These are phyloP conservation scores for Megaustenia siamemsis DNA, from an alignment of 2,888 invertebrate genomes.

Conservation along the genomic window DNA sequence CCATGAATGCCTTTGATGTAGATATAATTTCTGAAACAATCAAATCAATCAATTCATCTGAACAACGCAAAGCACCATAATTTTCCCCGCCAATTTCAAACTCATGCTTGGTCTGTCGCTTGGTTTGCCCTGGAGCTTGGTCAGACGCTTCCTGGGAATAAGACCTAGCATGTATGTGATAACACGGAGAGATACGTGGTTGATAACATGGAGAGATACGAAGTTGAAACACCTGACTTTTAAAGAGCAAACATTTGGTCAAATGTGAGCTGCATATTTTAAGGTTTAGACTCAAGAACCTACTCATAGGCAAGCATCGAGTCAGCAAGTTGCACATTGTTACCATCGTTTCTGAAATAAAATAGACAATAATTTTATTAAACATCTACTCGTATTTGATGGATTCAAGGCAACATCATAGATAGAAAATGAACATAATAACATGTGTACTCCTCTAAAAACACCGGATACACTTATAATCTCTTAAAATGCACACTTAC, in stretches of 20 bases:
- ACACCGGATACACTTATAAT: too few species aligned
- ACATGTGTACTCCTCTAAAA: too few species aligned
- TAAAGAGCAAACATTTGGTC: neutral
- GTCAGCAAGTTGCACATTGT: neutral
- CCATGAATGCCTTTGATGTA: neutral
- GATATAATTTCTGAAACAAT: neutral
- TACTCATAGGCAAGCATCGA: neutral
- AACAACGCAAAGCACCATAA: slow-evolving; percentile 64
- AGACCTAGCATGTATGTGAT: neutral
- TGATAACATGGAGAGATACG: too few species aligned
- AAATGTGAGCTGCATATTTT: neutral
- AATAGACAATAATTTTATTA: too few species aligned
- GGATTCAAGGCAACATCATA: too few species aligned
- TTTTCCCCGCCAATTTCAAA: slow-evolving; percentile 56
- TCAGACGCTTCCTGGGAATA: neutral
- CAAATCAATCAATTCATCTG: slow-evolving; percentile 60
- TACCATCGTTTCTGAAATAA: too few species aligned
- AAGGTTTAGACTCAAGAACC: neutral
- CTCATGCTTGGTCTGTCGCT: neutral
- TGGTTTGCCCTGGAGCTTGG: neutral
- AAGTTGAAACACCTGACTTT: neutral
- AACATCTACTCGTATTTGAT: too few species aligned
- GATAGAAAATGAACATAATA: too few species aligned
- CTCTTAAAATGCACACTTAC: too few species aligned
- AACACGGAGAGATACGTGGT: too few species aligned